These are phyloP conservation scores for Halesus radiatus DNA, from an alignment of 1,140 invertebrate species.

Conservation along the genomic window DNA sequence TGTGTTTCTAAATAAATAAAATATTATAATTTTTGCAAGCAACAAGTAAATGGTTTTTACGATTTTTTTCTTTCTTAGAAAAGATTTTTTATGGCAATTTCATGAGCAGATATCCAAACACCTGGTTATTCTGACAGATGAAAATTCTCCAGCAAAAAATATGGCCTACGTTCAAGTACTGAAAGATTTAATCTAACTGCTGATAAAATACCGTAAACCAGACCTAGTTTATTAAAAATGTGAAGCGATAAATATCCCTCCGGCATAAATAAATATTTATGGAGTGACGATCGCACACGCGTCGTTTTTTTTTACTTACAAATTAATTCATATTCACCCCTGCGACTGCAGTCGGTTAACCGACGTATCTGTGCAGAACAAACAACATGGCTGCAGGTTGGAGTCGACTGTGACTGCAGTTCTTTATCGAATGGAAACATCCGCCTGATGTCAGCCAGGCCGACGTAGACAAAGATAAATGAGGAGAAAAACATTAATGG, in stretches of 20 bases:
- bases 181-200: no score
- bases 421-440: slow-evolving; percentile 40
- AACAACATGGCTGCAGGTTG: slow-evolving; percentile 22
- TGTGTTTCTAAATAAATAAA: no score
- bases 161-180: no score
- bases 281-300: slow-evolving; percentile 1
- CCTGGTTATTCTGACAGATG: no score
- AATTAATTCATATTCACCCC: slow-evolving; percentile 50
- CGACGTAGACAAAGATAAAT: slow-evolving; percentile 11
- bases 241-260: background rate
- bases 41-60: no score
- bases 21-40: no score
- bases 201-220: no score
- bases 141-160: no score
- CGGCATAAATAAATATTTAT: slow-evolving; percentile 34
- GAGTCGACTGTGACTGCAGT: background rate
- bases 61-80: no score
- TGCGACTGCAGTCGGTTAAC: background rate
- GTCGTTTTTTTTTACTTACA: background rate
- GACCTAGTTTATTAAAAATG: no score
- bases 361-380: slow-evolving; percentile 47
- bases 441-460: slow-evolving; percentile 3
- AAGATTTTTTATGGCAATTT: no score
- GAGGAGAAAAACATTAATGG: background rate
- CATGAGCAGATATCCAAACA: no score